These are phyloP conservation scores for Brotula barbata DNA, from an alignment of 2,797 vertebrate genomes.

Conservation along the genomic window DNA sequence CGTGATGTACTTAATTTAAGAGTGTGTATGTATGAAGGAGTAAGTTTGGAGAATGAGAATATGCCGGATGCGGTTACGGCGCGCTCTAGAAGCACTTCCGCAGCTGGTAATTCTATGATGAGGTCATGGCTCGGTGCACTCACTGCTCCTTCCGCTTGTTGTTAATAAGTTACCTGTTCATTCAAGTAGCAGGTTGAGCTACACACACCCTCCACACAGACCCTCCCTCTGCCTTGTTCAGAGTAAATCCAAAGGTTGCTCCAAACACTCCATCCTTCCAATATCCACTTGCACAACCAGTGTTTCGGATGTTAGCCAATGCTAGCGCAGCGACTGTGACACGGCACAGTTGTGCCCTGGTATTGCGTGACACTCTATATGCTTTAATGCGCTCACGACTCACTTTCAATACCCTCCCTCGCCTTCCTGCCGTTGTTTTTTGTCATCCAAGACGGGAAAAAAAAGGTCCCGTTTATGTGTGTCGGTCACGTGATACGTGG, in stretches of 20 bases:
- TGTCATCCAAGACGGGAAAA: slow-evolving; percentile 39
- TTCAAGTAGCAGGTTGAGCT: slow-evolving; percentile 25
- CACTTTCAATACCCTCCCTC: slow-evolving; percentile 33
- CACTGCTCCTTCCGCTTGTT: slow-evolving; percentile 18
- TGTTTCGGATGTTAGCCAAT: slow-evolving; percentile 15
- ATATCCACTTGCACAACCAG: slow-evolving; percentile 28
- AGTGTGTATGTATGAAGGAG: slow-evolving; percentile 6
- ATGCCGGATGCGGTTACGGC: slow-evolving; percentile 4
- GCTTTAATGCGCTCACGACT: slow-evolving; percentile 40
- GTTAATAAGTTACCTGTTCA: slow-evolving; percentile 76
- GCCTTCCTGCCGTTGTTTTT: slow-evolving; percentile 41
- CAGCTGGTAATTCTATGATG: slow-evolving; percentile 33
- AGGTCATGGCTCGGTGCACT: slow-evolving; percentile 21
- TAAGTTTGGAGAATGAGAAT: slow-evolving; percentile 7
- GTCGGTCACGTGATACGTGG: slow-evolving; percentile 60
- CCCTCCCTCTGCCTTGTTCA: background rate
- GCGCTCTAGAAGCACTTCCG: background rate
- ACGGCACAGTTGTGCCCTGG: slow-evolving; percentile 1
- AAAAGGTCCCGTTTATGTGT: slow-evolving; percentile 58
- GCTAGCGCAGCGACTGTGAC: slow-evolving; percentile 10
- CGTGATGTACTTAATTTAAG: slow-evolving; percentile 1
- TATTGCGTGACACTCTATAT: slow-evolving; percentile 25
- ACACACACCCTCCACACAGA: slow-evolving; percentile 17
- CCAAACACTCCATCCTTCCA: slow-evolving; percentile 45
- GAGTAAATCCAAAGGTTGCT: slow-evolving; percentile 61